Conservation (phyloP, 2,888 invertebrate species). For the Agapostemon virescens region DNA sequence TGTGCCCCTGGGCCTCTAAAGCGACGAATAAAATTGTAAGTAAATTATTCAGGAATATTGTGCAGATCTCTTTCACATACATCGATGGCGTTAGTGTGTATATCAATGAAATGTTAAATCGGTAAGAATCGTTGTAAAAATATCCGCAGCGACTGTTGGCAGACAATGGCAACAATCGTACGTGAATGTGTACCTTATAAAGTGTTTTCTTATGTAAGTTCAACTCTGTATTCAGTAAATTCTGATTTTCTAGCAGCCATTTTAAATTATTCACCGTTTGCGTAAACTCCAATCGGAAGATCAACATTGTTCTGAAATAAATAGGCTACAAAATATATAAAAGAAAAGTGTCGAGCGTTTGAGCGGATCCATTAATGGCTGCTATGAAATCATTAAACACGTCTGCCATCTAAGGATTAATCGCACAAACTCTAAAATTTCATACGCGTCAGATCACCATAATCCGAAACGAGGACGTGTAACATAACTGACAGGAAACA, state of each 20-base stretch:
- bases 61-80: neutral
- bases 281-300: neutral
- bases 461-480: neutral
- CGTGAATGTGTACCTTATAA: neutral
- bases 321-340: neutral
- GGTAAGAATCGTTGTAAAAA: neutral
- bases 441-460: neutral
- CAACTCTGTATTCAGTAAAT: neutral
- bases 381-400: neutral
- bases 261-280: neutral
- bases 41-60: neutral
- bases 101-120: neutral
- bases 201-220: neutral
- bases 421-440: neutral
- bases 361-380: neutral
- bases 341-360: neutral
- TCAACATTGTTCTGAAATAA: neutral
- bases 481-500: neutral
- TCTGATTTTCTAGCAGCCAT: neutral
- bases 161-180: neutral
- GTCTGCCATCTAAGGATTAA: neutral
- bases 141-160: neutral
- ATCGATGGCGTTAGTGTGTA: neutral
- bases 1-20: neutral
- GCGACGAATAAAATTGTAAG: neutral